phyloP scores from a whole-genome alignment of 2,113 vertebrate species.

The Corythornis vintsioides region DNA sequence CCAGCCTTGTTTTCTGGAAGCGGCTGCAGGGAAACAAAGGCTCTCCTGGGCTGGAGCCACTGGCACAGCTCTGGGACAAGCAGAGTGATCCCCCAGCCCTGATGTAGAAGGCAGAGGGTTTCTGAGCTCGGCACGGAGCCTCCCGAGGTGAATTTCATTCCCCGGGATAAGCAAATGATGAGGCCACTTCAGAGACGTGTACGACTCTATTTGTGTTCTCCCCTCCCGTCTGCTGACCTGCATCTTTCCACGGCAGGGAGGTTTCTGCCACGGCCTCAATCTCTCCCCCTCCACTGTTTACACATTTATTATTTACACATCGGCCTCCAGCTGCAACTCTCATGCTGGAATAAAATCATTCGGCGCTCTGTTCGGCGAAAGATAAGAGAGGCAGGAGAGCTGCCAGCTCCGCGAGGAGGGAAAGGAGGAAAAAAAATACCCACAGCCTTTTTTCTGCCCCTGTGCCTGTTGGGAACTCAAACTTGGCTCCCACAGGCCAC shows the following conservation, averaged over 20 bases:
- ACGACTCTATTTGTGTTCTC: neutral
- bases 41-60: neutral
- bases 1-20: neutral
- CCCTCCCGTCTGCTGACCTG: neutral
- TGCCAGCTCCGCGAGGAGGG: neutral
- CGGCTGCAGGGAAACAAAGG: neutral
- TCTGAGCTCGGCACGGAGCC: neutral
- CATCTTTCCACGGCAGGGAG: neutral
- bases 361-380: neutral
- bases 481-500: neutral
- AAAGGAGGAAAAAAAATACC: neutral
- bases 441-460: neutral
- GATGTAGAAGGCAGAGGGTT: neutral
- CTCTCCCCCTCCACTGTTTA: neutral
- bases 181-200: neutral
- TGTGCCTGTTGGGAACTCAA: accelerated
- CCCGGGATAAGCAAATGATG: neutral
- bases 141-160: neutral
- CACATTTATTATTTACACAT: neutral
- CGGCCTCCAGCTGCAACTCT: slow-evolving; percentile 38
- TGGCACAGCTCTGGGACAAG: neutral
- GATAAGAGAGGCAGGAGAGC: slow-evolving; percentile 44
- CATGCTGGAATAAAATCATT: neutral
- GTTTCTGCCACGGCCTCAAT: neutral
- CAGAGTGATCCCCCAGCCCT: neutral